Conservation (phyloP, 2,113 vertebrate genomes). For the Sphyrna mokarran region DNA sequence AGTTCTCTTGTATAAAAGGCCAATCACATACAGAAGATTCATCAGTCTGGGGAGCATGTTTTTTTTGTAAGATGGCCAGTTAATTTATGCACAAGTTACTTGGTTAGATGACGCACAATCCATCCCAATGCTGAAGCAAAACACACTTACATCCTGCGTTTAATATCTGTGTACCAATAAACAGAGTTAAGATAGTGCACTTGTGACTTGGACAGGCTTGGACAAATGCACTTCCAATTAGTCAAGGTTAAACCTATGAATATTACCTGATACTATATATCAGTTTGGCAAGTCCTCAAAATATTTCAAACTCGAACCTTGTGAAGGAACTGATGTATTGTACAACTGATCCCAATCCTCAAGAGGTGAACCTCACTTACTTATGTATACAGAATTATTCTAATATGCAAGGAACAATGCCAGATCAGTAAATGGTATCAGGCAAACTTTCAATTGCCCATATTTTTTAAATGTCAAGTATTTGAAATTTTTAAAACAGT, state of each 20-base stretch:
- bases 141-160: background rate
- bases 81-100: background rate
- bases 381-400: background rate
- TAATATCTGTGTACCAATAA: background rate
- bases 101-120: background rate
- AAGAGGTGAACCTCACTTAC: background rate
- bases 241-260: background rate
- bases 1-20: background rate
- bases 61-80: background rate
- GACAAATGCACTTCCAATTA: background rate
- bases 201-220: background rate
- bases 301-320: background rate
- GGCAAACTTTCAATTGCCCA: background rate
- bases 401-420: background rate
- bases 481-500: background rate
- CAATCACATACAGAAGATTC: background rate
- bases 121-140: background rate
- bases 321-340: background rate
- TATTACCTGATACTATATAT: background rate
- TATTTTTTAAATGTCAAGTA: background rate
- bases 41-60: background rate
- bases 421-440: background rate
- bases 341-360: background rate
- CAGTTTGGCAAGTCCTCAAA: background rate
- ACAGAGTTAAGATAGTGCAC: background rate